A percentile compares a stretch with the other conserved stretches of the same genome.
phyloP scores from a whole-genome alignment of 2,888 invertebrate species.

The Dasypolia templi region DNA sequence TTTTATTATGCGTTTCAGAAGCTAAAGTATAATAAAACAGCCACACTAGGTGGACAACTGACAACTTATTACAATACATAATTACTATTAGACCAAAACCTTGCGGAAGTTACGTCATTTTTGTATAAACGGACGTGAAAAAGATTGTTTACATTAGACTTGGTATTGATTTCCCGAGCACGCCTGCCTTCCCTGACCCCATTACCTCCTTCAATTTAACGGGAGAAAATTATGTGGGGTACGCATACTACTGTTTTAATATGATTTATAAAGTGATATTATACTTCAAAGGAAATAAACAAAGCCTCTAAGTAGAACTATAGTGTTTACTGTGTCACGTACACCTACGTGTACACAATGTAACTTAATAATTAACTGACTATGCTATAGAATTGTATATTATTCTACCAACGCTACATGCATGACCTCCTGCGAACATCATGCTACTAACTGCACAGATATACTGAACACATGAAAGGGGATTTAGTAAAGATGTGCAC shows the following conservation, averaged over 20 bases:
- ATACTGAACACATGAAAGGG: background rate
- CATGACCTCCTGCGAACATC: slow-evolving; percentile 30
- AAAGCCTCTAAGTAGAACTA: slow-evolving; percentile 23
- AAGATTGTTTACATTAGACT: slow-evolving; percentile 55
- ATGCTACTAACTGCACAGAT: slow-evolving; percentile 16
- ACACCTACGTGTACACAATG: slow-evolving; percentile 31
- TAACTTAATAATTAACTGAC: slow-evolving; percentile 17
- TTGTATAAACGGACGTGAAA: slow-evolving; percentile 43
- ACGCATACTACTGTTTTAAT: slow-evolving; percentile 50
- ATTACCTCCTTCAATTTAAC: slow-evolving; percentile 64
- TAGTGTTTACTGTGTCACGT: slow-evolving; percentile 26
- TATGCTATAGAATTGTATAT: slow-evolving; percentile 9
- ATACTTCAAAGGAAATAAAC: slow-evolving; percentile 33
- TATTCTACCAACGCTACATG: background rate
- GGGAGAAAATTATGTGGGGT: slow-evolving; percentile 61
- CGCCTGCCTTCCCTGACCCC: slow-evolving; percentile 71
- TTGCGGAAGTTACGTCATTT: slow-evolving; percentile 30
- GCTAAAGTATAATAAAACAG: background rate
- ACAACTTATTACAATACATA: background rate
- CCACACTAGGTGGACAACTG: slow-evolving; percentile 4
- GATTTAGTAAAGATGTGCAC: background rate
- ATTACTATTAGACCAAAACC: slow-evolving; percentile 8
- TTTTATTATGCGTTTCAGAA: background rate
- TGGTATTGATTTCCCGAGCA: slow-evolving; percentile 68
- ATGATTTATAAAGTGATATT: slow-evolving; percentile 42